Evolutionary conservation across 1,140 invertebrate species (phyloP).

Genomic region (Metaphire vulgaris): DNA sequence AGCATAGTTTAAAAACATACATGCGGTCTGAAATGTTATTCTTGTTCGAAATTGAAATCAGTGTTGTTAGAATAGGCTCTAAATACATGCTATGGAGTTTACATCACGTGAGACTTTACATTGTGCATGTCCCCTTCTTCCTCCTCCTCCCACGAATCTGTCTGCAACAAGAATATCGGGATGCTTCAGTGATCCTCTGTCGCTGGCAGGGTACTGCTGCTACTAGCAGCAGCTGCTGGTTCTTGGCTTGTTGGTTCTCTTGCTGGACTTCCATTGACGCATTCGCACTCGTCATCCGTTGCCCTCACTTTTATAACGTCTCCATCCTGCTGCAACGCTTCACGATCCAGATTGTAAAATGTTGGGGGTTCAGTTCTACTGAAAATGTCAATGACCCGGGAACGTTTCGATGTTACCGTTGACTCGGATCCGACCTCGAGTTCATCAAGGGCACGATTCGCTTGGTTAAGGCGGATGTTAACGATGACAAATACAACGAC

Average conservation of each 20-base stretch:
- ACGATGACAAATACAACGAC: slow-evolving; percentile 1
- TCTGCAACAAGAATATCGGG: no score
- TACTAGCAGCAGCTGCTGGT: background rate
- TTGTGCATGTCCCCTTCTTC: no score
- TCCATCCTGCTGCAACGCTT: background rate
- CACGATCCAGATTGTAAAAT: background rate
- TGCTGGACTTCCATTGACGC: background rate
- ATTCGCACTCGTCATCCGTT: background rate
- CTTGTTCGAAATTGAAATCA: no score
- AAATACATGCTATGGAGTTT: no score
- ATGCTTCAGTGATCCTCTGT: no score
- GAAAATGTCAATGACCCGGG: background rate
- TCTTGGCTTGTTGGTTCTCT: background rate
- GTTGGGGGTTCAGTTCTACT: background rate
- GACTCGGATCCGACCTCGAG: background rate
- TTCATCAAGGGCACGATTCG: slow-evolving; percentile 4
- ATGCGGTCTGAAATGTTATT: no score
- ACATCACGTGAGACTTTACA: no score
- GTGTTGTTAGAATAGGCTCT: no score
- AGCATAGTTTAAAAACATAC: no score
- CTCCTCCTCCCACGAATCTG: no score
- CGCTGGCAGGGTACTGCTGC: background rate
- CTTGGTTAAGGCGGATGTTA: slow-evolving; percentile 12
- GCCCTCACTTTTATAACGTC: background rate
- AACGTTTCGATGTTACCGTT: background rate